Evolutionary conservation across 2,797 vertebrate genomes (phyloP).

Genomic region (Scarus forsteni): DNA sequence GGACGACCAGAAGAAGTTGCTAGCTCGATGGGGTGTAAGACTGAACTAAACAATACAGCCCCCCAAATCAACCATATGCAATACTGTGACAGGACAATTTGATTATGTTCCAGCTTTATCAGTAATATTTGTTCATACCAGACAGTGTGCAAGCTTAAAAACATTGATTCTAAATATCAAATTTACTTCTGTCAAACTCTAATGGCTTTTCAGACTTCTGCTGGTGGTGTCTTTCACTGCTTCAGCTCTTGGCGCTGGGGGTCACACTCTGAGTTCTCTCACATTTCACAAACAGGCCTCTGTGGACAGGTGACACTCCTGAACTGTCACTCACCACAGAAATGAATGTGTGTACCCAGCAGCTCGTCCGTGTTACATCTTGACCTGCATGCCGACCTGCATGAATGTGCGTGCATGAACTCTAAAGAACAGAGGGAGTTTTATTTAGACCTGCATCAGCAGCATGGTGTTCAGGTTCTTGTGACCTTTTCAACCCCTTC

Average conservation of each 20-base stretch:
- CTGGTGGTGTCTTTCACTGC: constrained; percentile 40
- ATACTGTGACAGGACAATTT: too few species aligned
- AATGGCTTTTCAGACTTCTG: constrained; percentile 48
- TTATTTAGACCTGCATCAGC: constrained; percentile 70
- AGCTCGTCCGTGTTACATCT: constrained; percentile 70
- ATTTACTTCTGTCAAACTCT: constrained; percentile 11
- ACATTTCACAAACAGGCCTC: constrained; percentile 53
- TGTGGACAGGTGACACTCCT: constrained; percentile 68
- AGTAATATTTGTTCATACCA: too few species aligned
- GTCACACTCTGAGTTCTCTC: constrained; percentile 47
- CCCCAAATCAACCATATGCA: too few species aligned
- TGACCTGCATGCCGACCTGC: constrained; percentile 51
- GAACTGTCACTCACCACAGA: constrained; percentile 70
- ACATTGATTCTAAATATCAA: constrained; percentile 49
- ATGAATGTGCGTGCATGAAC: background rate
- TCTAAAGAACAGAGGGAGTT: constrained; percentile 45
- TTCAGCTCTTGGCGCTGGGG: constrained; percentile 30
- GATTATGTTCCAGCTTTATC: too few species aligned
- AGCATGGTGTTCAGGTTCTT: constrained; percentile 48
- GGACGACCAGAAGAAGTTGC: too few species aligned
- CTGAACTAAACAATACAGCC: too few species aligned
- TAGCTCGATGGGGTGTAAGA: too few species aligned
- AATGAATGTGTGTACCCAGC: constrained; percentile 51
- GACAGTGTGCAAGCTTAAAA: background rate
- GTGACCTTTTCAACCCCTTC: constrained; percentile 44